These are phyloP conservation scores for Gastrophysa polygoni DNA, from an alignment of 2,888 invertebrate genomes.

Conservation along the genomic window DNA sequence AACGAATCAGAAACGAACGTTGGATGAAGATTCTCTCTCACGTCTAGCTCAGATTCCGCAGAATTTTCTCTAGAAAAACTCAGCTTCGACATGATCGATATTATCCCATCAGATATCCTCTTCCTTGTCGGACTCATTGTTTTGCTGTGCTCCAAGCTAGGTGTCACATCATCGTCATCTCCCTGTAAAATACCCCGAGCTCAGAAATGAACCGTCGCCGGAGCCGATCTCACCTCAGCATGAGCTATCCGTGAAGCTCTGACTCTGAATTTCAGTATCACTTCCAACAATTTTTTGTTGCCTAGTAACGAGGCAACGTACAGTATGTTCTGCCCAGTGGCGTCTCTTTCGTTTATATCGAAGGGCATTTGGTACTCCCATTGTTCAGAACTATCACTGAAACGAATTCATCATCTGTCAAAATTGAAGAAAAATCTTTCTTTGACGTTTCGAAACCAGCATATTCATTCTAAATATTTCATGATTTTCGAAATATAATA, in stretches of 20 bases:
- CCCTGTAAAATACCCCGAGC: too few species aligned
- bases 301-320: constrained; percentile 89
- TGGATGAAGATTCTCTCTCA: constrained; percentile 16
- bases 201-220: constrained; percentile 3
- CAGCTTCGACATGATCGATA: constrained; percentile 83
- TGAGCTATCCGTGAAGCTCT: constrained; percentile 60
- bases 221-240: constrained; percentile 42
- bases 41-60: constrained; percentile 50
- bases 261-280: constrained; percentile 74
- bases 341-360: constrained; percentile 90
- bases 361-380: constrained; percentile 89
- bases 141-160: constrained; percentile 46
- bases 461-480: too few species aligned
- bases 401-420: too few species aligned
- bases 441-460: too few species aligned
- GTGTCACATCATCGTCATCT: constrained; percentile 57
- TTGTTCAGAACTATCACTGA: constrained; percentile 68
- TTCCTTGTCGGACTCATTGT: constrained; percentile 67
- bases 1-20: too few species aligned
- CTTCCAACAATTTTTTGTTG: constrained; percentile 77
- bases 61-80: constrained; percentile 67
- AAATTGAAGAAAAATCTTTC: too few species aligned
- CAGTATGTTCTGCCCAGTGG: constrained; percentile 87
- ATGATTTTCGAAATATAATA: too few species aligned
- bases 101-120: constrained; percentile 85